A percentile compares a stretch with the other conserved stretches of the same genome.
Evolutionary conservation across 2,113 vertebrate species (phyloP).

Genomic region (Myanophis thanlyinensis): DNA sequence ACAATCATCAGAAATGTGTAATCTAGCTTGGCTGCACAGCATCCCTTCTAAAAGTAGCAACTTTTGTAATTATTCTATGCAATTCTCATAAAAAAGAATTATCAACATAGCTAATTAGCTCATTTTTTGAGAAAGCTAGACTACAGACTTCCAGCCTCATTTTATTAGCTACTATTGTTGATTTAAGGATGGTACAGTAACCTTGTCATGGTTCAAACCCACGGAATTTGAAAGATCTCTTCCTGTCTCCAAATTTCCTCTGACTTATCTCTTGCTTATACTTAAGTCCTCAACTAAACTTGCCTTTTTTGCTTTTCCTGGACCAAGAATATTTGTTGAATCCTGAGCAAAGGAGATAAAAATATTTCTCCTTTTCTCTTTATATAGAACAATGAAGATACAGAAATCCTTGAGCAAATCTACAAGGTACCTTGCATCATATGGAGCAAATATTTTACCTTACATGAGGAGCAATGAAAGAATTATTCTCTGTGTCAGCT

Average conservation of each 20-base stretch:
- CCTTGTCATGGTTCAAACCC: background rate
- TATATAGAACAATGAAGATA: background rate
- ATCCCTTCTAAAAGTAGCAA: background rate
- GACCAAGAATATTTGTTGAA: background rate
- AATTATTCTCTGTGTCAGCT: background rate
- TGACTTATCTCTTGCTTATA: background rate
- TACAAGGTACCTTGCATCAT: background rate
- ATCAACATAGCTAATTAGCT: background rate
- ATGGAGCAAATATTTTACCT: background rate
- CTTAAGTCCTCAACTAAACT: background rate
- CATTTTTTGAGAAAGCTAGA: background rate
- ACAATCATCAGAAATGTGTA: background rate
- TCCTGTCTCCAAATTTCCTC: background rate
- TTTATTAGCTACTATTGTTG: background rate
- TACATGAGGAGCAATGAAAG: background rate
- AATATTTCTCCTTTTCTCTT: background rate
- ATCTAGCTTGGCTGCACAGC: background rate
- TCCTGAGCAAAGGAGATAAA: background rate
- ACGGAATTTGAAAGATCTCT: background rate
- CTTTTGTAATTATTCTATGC: background rate
- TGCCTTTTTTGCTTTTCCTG: background rate
- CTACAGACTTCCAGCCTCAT: background rate
- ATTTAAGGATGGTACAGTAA: background rate
- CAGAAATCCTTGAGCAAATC: background rate
- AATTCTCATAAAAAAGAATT: background rate